A percentile compares a stretch with the other conserved stretches of the same genome.
Evolutionary conservation across 1,140 invertebrate species (phyloP).

Genomic region (Tetramorium parvispinum): DNA sequence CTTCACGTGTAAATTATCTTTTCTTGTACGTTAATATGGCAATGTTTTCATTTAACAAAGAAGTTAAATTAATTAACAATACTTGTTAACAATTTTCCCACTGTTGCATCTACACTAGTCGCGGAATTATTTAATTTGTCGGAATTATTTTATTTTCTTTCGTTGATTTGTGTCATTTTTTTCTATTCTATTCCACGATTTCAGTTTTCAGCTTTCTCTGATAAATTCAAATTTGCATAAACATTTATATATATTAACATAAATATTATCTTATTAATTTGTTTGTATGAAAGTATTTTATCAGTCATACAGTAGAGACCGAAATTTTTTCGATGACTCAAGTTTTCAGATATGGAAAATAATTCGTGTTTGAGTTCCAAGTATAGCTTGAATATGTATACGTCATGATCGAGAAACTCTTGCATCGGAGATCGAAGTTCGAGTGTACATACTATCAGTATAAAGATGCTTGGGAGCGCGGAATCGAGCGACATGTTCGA

Average conservation of each 20-base stretch:
- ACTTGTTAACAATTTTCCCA: not conserved
- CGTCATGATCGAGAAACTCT: slow-evolving; percentile 39
- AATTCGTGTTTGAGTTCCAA: slow-evolving; percentile 22
- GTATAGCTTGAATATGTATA: not conserved
- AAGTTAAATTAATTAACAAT: not conserved
- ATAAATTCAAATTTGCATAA: not conserved
- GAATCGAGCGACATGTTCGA: slow-evolving; percentile 66
- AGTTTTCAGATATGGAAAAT: slow-evolving; percentile 1
- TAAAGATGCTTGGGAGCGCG: slow-evolving; percentile 53
- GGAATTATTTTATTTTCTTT: not conserved
- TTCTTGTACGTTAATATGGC: not conserved
- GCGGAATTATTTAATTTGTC: not conserved
- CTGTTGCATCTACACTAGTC: too few species aligned
- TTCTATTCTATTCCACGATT: not conserved
- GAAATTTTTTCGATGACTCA: not conserved
- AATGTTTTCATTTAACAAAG: not conserved
- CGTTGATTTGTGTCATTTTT: not conserved
- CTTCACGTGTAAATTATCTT: not conserved
- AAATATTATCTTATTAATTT: not conserved
- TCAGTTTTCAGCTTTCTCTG: not conserved
- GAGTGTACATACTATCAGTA: slow-evolving; percentile 33
- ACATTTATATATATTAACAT: not conserved
- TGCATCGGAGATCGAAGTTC: slow-evolving; percentile 66
- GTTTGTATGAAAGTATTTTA: not conserved
- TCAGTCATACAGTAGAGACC: not conserved